phyloP scores from a whole-genome alignment of 2,888 invertebrate species.

The Sussaba pulchella region DNA sequence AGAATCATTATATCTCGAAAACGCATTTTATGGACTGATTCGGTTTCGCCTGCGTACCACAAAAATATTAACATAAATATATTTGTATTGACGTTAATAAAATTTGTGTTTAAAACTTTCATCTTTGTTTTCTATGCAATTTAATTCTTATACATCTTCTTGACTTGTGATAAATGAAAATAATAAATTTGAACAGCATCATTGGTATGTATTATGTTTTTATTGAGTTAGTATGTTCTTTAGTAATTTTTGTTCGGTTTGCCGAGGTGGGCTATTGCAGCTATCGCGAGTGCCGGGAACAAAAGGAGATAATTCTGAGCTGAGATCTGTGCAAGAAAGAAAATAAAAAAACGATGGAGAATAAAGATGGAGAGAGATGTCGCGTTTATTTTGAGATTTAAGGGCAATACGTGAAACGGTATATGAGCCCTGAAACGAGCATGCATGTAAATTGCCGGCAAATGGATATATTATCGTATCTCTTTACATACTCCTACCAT shows the following conservation, averaged over 20 bases:
- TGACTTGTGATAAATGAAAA: no score
- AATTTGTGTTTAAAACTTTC: no score
- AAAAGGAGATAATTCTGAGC: not conserved
- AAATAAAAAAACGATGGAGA: not conserved
- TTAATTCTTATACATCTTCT: no score
- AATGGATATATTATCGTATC: conserved; percentile 20
- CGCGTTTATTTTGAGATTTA: not conserved
- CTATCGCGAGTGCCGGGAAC: not conserved
- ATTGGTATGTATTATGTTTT: not conserved
- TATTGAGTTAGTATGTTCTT: not conserved
- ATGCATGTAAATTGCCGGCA: conserved; percentile 1
- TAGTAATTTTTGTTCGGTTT: not conserved
- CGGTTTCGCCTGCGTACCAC: no score
- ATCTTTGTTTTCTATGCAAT: no score
- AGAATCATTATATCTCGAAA: no score
- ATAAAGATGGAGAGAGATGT: not conserved
- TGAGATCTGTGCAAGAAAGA: not conserved
- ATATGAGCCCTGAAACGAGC: not conserved
- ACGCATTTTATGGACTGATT: no score
- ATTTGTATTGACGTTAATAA: no score
- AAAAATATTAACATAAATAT: no score
- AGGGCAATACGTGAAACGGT: not conserved
- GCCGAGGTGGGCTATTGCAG: not conserved
- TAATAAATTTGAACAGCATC: no score
- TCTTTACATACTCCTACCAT: conserved; percentile 4